Conservation (phyloP, 2,888 invertebrate species). For the Smittia sp. region DNA sequence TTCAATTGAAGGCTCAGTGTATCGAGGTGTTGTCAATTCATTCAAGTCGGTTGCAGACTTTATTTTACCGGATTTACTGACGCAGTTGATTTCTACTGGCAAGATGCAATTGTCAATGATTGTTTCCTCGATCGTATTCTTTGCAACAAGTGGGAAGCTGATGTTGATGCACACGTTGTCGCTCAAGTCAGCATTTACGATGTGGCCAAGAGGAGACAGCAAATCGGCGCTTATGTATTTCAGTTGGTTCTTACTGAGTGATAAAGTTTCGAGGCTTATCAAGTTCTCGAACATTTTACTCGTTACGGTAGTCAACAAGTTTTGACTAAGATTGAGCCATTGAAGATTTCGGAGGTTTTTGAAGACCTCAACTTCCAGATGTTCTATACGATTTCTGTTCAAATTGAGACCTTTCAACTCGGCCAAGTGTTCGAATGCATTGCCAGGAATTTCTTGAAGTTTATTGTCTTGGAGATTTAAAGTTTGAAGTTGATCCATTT, state of each 20-base stretch:
- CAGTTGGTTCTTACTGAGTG: not conserved
- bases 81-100: not conserved
- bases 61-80: not conserved
- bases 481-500: not conserved
- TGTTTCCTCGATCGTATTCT: not conserved
- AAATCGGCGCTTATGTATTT: not conserved
- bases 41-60: too few relatives aligned
- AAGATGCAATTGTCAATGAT: not conserved
- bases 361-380: not conserved
- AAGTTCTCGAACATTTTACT: not conserved
- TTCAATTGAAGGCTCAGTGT: too few relatives aligned
- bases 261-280: not conserved
- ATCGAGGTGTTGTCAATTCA: too few relatives aligned
- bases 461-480: not conserved
- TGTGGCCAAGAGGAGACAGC: not conserved
- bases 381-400: not conserved
- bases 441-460: not conserved
- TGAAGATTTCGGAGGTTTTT: not conserved
- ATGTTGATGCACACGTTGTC: not conserved
- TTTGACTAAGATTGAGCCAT: not conserved
- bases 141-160: not conserved
- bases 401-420: not conserved
- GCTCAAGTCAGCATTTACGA: not conserved
- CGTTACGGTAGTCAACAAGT: not conserved
- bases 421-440: not conserved